A percentile compares a stretch with the other conserved stretches of the same genome.
Conservation (phyloP, 2,113 vertebrate genomes). For the Nothocercus nigrocapillus region DNA sequence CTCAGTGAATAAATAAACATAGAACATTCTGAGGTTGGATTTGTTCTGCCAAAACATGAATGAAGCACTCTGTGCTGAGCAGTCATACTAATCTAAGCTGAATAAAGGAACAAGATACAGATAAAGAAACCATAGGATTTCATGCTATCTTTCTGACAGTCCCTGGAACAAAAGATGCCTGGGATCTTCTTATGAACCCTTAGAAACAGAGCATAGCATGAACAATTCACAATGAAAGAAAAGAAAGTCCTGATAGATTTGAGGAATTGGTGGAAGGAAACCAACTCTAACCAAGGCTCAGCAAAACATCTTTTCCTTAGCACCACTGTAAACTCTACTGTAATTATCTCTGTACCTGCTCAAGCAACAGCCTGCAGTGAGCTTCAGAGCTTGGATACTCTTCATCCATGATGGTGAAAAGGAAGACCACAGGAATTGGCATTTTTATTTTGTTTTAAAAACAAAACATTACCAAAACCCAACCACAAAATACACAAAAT, state of each 20-base stretch:
- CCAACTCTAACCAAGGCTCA: neutral
- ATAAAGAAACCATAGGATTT: neutral
- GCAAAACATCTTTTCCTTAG: neutral
- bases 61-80: neutral
- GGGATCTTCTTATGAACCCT: neutral
- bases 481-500: neutral
- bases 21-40: neutral
- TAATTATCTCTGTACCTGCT: neutral
- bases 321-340: neutral
- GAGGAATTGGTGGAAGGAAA: too few relatives aligned
- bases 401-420: neutral
- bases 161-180: neutral
- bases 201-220: neutral
- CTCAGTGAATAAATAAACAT: conserved; percentile 5
- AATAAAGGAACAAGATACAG: neutral
- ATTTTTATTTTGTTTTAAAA: neutral
- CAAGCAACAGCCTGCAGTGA: neutral
- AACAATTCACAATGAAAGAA: neutral
- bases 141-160: neutral
- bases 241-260: neutral
- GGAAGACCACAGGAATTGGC: neutral
- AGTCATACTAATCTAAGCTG: neutral
- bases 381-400: neutral
- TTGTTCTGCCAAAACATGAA: conserved; percentile 15
- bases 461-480: rapidly evolving